Conservation (phyloP, 1,140 invertebrate genomes). For the Drosophila ercepeae region DNA sequence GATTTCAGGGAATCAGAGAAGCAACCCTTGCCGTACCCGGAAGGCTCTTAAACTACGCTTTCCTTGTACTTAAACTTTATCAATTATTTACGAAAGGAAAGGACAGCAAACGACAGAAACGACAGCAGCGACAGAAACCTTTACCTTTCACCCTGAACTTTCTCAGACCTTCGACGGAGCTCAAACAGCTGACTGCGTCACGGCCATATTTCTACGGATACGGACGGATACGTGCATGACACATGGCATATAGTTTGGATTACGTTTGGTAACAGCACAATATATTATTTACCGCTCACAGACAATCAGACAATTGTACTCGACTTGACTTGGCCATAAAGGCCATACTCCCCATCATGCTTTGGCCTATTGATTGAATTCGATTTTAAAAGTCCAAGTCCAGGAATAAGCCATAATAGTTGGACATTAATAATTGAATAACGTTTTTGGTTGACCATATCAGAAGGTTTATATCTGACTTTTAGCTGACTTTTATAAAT, state of each 20-base stretch:
- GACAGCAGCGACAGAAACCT: conserved; percentile 36
- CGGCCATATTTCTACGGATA: conserved; percentile 7
- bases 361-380: conserved; percentile 59
- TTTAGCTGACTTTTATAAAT: no score
- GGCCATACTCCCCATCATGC: conserved; percentile 18
- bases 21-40: conserved; percentile 16
- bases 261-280: conserved; percentile 34
- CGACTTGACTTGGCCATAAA: conserved; percentile 50
- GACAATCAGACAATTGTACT: conserved; percentile 39
- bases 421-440: conserved; percentile 16
- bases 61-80: conserved; percentile 59
- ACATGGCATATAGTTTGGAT: conserved; percentile 40
- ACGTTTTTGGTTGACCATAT: neutral
- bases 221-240: conserved; percentile 10
- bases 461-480: neutral
- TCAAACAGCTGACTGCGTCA: conserved; percentile 48
- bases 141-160: conserved; percentile 67
- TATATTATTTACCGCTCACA: conserved; percentile 62
- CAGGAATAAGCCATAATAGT: conserved; percentile 8
- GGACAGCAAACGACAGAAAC: conserved; percentile 35
- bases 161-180: conserved; percentile 45
- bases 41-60: conserved; percentile 7
- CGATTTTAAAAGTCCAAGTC: conserved; percentile 29
- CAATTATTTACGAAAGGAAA: conserved; percentile 70
- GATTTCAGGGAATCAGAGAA: conserved; percentile 18